Conservation (phyloP, 1,140 invertebrate species). For the Argopecten irradians region DNA sequence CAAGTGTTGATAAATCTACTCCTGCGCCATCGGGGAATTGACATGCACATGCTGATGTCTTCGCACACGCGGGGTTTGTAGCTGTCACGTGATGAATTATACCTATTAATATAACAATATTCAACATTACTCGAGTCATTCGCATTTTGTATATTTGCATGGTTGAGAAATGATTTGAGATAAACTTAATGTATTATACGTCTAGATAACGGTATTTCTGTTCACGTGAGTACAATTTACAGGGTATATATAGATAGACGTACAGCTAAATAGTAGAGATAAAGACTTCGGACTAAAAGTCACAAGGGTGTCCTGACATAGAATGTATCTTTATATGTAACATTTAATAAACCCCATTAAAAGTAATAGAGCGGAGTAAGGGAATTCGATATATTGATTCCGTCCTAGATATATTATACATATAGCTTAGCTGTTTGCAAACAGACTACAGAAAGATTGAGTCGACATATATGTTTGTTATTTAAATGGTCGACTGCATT, state of each 20-base stretch:
- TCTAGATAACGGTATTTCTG: neutral
- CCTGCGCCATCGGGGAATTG: neutral
- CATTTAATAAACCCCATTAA: too few species aligned
- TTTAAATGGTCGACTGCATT: too few species aligned
- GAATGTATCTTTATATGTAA: too few species aligned
- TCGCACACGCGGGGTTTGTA: neutral
- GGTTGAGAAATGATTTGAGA: neutral
- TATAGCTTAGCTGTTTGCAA: too few species aligned
- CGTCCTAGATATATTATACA: too few species aligned
- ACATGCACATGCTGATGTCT: conserved; percentile 11
- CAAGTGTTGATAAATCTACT: neutral
- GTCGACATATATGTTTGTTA: too few species aligned
- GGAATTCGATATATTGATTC: too few species aligned
- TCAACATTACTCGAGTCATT: neutral
- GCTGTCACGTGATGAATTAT: neutral
- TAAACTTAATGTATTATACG: neutral
- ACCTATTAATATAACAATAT: neutral
- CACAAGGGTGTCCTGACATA: neutral
- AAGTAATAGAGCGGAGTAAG: too few species aligned
- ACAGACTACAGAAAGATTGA: too few species aligned
- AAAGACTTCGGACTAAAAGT: neutral
- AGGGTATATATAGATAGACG: neutral
- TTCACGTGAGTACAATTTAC: neutral
- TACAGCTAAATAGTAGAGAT: neutral
- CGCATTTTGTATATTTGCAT: neutral